These are phyloP conservation scores for Rhinichthys osculus DNA, from an alignment of 2,797 vertebrate species.

Conservation along the genomic window DNA sequence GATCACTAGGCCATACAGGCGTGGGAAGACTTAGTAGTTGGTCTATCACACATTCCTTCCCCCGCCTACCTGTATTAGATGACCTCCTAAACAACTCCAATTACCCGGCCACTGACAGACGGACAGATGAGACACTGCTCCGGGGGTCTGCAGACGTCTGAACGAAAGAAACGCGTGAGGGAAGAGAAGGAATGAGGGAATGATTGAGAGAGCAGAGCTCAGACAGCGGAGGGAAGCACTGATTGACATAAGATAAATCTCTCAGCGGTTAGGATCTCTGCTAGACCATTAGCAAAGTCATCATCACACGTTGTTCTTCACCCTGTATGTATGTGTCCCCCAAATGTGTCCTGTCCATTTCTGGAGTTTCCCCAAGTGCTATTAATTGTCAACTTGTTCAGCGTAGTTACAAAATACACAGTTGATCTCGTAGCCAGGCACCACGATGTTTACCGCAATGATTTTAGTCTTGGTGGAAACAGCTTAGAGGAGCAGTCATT, in stretches of 20 bases:
- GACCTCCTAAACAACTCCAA: slow-evolving; percentile 92
- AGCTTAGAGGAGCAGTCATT: slow-evolving; percentile 11
- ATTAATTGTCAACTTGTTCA: slow-evolving; percentile 39
- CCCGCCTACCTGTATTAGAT: slow-evolving; percentile 86
- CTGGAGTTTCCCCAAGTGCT: slow-evolving; percentile 36
- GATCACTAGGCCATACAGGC: slow-evolving; percentile 57
- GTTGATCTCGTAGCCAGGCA: slow-evolving; percentile 28
- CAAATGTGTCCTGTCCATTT: slow-evolving; percentile 10
- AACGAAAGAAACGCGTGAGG: slow-evolving; percentile 57
- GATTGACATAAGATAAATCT: slow-evolving; percentile 61
- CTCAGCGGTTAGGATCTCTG: slow-evolving; percentile 57
- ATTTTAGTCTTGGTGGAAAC: slow-evolving; percentile 28
- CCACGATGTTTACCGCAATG: background rate
- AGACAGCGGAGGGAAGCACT: slow-evolving; percentile 49
- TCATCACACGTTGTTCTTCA: slow-evolving; percentile 51
- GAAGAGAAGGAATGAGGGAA: slow-evolving; percentile 50
- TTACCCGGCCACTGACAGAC: slow-evolving; percentile 95
- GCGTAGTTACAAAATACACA: slow-evolving; percentile 26
- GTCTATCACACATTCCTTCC: slow-evolving; percentile 80
- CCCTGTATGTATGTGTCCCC: slow-evolving; percentile 50
- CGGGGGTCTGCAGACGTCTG: slow-evolving; percentile 77
- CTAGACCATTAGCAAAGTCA: slow-evolving; percentile 57
- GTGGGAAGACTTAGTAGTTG: slow-evolving; percentile 79
- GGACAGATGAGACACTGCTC: slow-evolving; percentile 86
- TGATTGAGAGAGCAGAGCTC: slow-evolving; percentile 56